A percentile compares a stretch with the other conserved stretches of the same genome.
These are phyloP conservation scores for Oreohelix idahoensis DNA, from an alignment of 1,140 invertebrate genomes.

Conservation along the genomic window DNA sequence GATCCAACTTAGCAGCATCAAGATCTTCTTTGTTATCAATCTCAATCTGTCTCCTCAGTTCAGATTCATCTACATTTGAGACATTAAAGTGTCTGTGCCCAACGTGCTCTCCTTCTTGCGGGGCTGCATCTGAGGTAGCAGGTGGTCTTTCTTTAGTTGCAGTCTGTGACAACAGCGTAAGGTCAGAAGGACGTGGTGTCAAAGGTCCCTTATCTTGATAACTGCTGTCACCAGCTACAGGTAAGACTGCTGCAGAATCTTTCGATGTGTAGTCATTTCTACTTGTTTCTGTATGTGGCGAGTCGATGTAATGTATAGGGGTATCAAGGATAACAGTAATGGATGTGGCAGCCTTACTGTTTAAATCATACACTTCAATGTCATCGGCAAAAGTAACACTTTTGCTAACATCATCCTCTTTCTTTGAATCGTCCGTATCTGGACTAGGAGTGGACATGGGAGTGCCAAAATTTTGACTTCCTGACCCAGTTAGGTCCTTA, in stretches of 20 bases:
- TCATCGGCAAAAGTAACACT: slow-evolving; percentile 26
- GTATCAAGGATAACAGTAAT: slow-evolving; percentile 5
- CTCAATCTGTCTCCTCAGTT: slow-evolving; percentile 21
- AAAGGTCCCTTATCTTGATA: not conserved
- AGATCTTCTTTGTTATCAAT: not conserved
- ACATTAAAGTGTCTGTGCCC: slow-evolving; percentile 25
- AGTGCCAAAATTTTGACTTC: not conserved
- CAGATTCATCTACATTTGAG: slow-evolving; percentile 28
- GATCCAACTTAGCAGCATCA: not conserved
- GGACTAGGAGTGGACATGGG: not conserved
- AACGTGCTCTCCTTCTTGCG: slow-evolving; percentile 9
- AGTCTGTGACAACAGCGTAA: not conserved
- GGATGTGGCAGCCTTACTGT: not conserved
- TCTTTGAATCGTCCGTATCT: not conserved
- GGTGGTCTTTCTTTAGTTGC: not conserved
- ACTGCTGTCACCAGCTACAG: not conserved
- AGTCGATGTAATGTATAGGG: not conserved
- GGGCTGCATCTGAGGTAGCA: not conserved
- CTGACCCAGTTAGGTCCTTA: not conserved
- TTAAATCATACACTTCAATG: slow-evolving; percentile 18
- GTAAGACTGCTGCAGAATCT: slow-evolving; percentile 5
- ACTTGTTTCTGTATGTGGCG: not conserved
- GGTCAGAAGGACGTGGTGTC: not conserved
- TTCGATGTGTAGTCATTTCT: not conserved
- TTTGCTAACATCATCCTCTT: slow-evolving; percentile 25